Conservation (phyloP, 2,888 invertebrate species). For the Aromia moschata region DNA sequence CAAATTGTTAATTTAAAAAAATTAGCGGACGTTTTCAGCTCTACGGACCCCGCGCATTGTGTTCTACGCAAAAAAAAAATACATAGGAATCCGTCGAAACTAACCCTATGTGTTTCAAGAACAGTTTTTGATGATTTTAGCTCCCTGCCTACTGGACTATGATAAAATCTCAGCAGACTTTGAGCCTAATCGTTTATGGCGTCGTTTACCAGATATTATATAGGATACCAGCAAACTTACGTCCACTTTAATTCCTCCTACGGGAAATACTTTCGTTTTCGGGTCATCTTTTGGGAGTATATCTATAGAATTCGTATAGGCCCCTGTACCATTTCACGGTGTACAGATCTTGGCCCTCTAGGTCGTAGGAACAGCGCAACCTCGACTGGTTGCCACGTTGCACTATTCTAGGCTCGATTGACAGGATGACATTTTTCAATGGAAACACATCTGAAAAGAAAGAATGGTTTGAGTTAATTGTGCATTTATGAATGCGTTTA, state of each 20-base stretch:
- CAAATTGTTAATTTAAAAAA: too few relatives aligned
- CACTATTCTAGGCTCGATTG: slow-evolving; percentile 76
- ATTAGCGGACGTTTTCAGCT: too few relatives aligned
- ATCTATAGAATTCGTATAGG: slow-evolving; percentile 84
- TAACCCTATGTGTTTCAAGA: too few relatives aligned
- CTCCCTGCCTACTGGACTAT: too few relatives aligned
- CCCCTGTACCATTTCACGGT: slow-evolving; percentile 91
- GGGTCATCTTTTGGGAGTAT: slow-evolving; percentile 80
- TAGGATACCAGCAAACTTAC: too few relatives aligned
- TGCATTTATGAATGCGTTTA: too few relatives aligned
- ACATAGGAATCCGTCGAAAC: not conserved
- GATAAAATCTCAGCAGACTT: too few relatives aligned
- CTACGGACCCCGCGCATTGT: too few relatives aligned
- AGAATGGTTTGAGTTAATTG: too few relatives aligned
- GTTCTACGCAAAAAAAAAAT: slow-evolving; percentile 12
- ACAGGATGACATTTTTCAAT: slow-evolving; percentile 75
- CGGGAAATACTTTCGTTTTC: slow-evolving; percentile 76
- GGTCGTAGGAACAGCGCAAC: slow-evolving; percentile 78
- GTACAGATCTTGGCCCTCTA: slow-evolving; percentile 79
- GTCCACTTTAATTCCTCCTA: slow-evolving; percentile 80
- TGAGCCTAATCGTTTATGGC: too few relatives aligned
- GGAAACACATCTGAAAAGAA: slow-evolving; percentile 68
- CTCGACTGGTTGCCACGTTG: slow-evolving; percentile 74
- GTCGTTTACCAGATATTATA: too few relatives aligned
- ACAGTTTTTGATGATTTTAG: too few relatives aligned